Evolutionary conservation across 2,888 invertebrate species (phyloP).

Genomic region (Agrochola circellaris): DNA sequence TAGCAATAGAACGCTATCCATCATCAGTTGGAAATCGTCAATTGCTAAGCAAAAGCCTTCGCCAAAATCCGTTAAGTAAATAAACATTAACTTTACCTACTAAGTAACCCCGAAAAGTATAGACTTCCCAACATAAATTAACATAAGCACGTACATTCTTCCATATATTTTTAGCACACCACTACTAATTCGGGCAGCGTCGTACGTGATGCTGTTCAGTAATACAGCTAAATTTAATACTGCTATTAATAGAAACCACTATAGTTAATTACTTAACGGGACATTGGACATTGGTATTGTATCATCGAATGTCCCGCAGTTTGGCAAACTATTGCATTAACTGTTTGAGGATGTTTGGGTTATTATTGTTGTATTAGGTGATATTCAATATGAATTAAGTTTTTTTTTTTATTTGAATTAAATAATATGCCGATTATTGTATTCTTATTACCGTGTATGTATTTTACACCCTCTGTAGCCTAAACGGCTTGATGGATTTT

Average conservation of each 20-base stretch:
- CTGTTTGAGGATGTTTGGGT: neutral
- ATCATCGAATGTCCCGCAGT: slow-evolving; percentile 30
- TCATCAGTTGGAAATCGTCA: too few relatives aligned
- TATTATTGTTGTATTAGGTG: neutral
- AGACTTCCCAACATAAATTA: neutral
- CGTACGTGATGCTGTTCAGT: slow-evolving; percentile 57
- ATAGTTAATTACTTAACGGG: slow-evolving; percentile 79
- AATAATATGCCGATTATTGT: neutral
- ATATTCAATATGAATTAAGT: neutral
- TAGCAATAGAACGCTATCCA: neutral
- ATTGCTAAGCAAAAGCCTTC: neutral
- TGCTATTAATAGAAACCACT: slow-evolving; percentile 81
- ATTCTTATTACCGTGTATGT: too few relatives aligned
- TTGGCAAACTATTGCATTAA: slow-evolving; percentile 26
- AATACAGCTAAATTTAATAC: slow-evolving; percentile 77
- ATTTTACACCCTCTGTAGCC: too few relatives aligned
- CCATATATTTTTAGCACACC: slow-evolving; percentile 21
- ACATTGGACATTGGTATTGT: slow-evolving; percentile 48
- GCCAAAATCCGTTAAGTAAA: neutral
- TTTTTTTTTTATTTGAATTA: neutral
- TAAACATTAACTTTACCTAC: neutral
- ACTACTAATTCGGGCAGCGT: slow-evolving; percentile 6
- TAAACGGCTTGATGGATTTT: too few relatives aligned
- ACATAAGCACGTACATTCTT: slow-evolving; percentile 13
- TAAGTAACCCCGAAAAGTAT: neutral